Evolutionary conservation across 2,888 invertebrate species (phyloP), one percentile per base, ranked within the genome.

Genomic region (Lagria hirta): DNA sequence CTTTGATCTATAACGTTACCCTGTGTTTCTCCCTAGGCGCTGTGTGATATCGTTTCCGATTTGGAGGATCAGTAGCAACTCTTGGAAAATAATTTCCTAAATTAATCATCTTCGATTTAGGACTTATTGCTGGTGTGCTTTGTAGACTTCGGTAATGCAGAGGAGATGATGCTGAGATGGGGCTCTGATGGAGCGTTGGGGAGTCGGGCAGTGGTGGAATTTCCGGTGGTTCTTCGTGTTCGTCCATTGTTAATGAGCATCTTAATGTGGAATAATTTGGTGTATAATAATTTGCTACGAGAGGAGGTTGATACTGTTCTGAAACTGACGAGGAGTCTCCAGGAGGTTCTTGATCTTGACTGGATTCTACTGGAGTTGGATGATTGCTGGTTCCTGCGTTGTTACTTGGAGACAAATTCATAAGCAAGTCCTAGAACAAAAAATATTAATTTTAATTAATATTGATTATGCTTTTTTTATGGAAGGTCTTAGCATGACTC

Each of bases 11-110:
- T 33, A 22, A 34, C 18, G 27, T 40, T 36, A 54, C 79, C 72
- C 78, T 74, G 61, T 78, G 76, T 57, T 79, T 79, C 54, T 79
- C 80, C 55, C 79, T 72, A 1, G 79, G 78, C 4, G 79, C 75
- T 3, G 79, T 80, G 55, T 79, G 77, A 68, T 76, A 80, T 34
- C 77, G 71, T 62, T 78, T 80, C 55, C 75, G 65, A 50, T 73
- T 73, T 13, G 71, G 68, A 44, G 73, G 71, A 58, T 77, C 75
- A 28, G 64, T 65, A 29, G 65, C 63, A 45, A 63, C 63, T 49
- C 64, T 59, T 12, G 71, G 70, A 55, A 70, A 72, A 63, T 71
- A 70, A 57, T 66, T 70, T 37, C 67, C 66, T 43, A 71, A 58
- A 61, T 71, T 71, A 55, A 69, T 66, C 47, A 67, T 64, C 56